A percentile compares a stretch with the other conserved stretches of the same genome.
Evolutionary conservation across 2,888 invertebrate species (phyloP).

Genomic region (Mechanitis mazaeus): DNA sequence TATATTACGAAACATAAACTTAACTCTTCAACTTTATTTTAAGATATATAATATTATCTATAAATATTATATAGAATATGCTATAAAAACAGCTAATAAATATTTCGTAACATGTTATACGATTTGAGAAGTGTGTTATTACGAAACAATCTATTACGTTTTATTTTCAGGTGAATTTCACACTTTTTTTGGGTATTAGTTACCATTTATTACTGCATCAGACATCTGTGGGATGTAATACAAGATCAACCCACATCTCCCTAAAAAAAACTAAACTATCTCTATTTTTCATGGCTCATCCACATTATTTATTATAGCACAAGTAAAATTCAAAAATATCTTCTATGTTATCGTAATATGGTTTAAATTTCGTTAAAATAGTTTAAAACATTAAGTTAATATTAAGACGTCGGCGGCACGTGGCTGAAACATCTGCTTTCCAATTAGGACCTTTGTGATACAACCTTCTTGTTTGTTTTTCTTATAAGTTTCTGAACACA

Average conservation of each 20-base stretch:
- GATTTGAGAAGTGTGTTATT: no score
- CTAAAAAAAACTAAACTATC: neutral
- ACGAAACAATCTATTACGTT: slow-evolving; percentile 10
- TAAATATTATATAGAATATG: no score
- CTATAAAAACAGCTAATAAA: no score
- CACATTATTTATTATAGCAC: neutral
- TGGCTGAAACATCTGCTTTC: slow-evolving; percentile 53
- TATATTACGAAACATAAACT: no score
- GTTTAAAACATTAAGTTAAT: slow-evolving; percentile 21
- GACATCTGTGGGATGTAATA: slow-evolving; percentile 25
- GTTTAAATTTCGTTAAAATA: slow-evolving; percentile 9
- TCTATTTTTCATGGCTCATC: neutral
- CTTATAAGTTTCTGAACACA: slow-evolving; percentile 34
- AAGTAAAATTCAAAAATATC: neutral
- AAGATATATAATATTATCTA: no score
- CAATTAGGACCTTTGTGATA: slow-evolving; percentile 45
- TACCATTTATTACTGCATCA: slow-evolving; percentile 13
- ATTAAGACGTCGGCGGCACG: slow-evolving; percentile 46
- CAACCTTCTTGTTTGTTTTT: slow-evolving; percentile 36
- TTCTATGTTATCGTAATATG: neutral
- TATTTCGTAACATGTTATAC: no score
- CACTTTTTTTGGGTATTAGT: slow-evolving; percentile 17
- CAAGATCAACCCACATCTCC: neutral
- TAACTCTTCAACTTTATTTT: no score
- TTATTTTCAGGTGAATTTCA: slow-evolving; percentile 29